These are phyloP conservation scores for Ailurus styani DNA, from an alignment of 2,113 vertebrate species.

Conservation along the genomic window DNA sequence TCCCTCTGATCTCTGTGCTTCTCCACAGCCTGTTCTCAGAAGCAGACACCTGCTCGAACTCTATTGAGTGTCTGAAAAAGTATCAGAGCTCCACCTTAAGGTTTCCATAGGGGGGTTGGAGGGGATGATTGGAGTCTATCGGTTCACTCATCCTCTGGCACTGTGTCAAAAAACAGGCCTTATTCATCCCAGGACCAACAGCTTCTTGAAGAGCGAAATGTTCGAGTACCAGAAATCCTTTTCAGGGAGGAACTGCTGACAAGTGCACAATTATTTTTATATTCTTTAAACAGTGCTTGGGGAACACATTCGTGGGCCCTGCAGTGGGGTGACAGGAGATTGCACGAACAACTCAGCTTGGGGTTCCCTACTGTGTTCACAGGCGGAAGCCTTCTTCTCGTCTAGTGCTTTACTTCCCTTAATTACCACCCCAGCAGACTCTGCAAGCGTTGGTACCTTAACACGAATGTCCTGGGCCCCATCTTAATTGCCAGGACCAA, in stretches of 20 bases:
- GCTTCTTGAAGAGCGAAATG: background rate
- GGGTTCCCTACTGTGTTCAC: background rate
- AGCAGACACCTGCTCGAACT: background rate
- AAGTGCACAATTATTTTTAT: conserved; percentile 6
- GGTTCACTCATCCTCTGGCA: background rate
- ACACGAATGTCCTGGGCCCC: background rate
- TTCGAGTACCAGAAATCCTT: conserved; percentile 35
- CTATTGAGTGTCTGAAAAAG: background rate
- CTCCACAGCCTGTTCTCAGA: background rate
- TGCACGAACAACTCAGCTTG: background rate
- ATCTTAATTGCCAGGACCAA: background rate
- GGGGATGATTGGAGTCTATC: background rate
- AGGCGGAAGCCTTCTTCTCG: background rate
- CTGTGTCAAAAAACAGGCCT: background rate
- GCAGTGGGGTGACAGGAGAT: background rate
- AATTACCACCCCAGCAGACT: background rate
- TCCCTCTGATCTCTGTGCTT: background rate
- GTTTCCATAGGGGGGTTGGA: background rate
- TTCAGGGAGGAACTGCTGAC: conserved; percentile 12
- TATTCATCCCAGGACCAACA: background rate
- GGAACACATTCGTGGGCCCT: background rate
- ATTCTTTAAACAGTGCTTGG: background rate
- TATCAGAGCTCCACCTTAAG: background rate
- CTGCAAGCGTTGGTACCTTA: background rate
- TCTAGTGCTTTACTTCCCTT: background rate